These are phyloP conservation scores for Schmidtea mediterranea DNA, from an alignment of 1,140 invertebrate species.

Conservation along the genomic window DNA sequence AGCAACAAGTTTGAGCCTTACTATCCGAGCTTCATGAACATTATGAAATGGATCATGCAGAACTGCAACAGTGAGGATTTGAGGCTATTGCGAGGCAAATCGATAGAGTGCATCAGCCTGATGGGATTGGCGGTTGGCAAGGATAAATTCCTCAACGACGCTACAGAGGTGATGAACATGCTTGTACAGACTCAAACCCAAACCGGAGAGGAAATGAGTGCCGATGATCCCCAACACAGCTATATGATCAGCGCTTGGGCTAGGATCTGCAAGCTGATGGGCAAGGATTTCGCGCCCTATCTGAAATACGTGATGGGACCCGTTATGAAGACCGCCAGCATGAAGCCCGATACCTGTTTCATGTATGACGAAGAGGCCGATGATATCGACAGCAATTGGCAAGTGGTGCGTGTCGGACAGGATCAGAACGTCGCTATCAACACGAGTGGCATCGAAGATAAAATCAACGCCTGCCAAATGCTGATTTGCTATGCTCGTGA, in stretches of 20 bases:
- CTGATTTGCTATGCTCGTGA: slow-evolving; percentile 88
- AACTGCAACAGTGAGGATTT: slow-evolving; percentile 63
- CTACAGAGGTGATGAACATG: slow-evolving; percentile 80
- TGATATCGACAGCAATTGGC: slow-evolving; percentile 42
- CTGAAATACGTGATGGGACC: slow-evolving; percentile 85
- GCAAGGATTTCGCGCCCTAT: slow-evolving; percentile 76
- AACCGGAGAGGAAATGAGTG: neutral
- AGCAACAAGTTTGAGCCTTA: slow-evolving; percentile 67
- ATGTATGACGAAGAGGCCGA: slow-evolving; percentile 30
- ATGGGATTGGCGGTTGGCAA: slow-evolving; percentile 86
- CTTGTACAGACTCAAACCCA: no score
- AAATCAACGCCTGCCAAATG: slow-evolving; percentile 95
- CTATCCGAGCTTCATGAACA: slow-evolving; percentile 59
- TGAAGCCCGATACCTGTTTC: slow-evolving; percentile 65
- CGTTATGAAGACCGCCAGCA: slow-evolving; percentile 68
- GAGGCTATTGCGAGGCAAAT: slow-evolving; percentile 64
- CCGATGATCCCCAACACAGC: slow-evolving; percentile 30
- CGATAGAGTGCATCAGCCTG: slow-evolving; percentile 88
- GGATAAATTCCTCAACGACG: slow-evolving; percentile 74
- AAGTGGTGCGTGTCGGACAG: slow-evolving; percentile 80
- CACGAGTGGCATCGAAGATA: slow-evolving; percentile 64
- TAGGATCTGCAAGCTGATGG: slow-evolving; percentile 83
- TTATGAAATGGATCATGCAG: slow-evolving; percentile 81
- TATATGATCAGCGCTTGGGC: slow-evolving; percentile 97
- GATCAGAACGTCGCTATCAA: slow-evolving; percentile 37